Conservation (phyloP, 1,140 invertebrate species). For the Meloidogyne hapla region DNA sequence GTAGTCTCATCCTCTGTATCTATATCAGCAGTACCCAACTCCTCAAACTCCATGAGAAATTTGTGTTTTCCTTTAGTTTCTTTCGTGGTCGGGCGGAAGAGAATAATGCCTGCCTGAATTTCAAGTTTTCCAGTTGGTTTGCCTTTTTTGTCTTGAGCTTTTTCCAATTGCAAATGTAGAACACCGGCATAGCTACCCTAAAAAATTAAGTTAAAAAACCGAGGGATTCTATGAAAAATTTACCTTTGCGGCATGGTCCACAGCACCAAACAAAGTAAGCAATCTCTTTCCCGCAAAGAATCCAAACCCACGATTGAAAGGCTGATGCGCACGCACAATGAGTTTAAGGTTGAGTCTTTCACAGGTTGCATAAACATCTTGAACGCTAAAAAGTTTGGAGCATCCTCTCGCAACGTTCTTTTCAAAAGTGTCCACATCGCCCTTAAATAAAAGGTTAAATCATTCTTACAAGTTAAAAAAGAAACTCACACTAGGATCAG, state of each 20-base stretch:
- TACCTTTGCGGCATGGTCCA: not conserved
- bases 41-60: no score
- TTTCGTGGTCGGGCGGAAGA: not conserved
- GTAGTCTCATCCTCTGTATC: no score
- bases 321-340: not conserved
- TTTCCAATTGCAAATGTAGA: not conserved
- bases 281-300: not conserved
- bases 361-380: slow-evolving; percentile 2
- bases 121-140: not conserved
- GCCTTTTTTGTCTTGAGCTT: not conserved
- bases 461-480: not conserved
- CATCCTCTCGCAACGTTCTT: not conserved
- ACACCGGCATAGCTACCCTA: not conserved
- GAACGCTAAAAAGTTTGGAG: not conserved
- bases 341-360: not conserved
- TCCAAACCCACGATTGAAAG: not conserved
- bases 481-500: not conserved
- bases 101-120: not conserved
- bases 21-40: no score
- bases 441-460: not conserved
- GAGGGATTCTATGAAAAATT: not conserved
- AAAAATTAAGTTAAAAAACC: not conserved
- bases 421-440: not conserved
- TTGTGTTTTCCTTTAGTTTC: no score
- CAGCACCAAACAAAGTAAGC: not conserved